Conservation (phyloP, 2,888 invertebrate genomes). For the Cantharis flavilabris region DNA sequence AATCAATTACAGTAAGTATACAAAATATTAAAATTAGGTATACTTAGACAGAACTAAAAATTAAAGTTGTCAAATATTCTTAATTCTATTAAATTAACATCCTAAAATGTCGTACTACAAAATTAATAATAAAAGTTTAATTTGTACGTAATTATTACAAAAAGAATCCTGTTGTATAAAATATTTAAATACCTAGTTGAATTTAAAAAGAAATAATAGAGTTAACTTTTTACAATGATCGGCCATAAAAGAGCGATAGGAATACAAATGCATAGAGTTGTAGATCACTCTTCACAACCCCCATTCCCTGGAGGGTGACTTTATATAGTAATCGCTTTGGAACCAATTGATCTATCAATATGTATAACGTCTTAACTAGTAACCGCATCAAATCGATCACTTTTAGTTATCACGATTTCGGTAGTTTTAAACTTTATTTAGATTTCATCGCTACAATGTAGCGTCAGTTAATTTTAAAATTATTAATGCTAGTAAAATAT, state of each 20-base stretch:
- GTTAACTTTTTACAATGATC: neutral
- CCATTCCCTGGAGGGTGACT: conserved; percentile 48
- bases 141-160: neutral
- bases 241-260: neutral
- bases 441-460: neutral
- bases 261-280: conserved; percentile 29
- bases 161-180: neutral
- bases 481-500: neutral
- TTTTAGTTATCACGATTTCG: conserved; percentile 11
- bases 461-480: neutral
- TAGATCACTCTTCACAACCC: conserved; percentile 48
- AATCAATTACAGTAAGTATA: no score
- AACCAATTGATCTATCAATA: conserved; percentile 58
- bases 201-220: neutral
- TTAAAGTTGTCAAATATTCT: no score
- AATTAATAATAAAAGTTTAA: neutral
- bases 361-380: conserved; percentile 48
- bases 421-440: neutral
- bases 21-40: no score
- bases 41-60: no score
- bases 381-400: conserved; percentile 12
- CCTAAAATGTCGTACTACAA: no score
- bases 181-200: neutral
- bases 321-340: conserved; percentile 56
- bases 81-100: no score